Evolutionary conservation across 2,113 vertebrate species (phyloP), one percentile per base, ranked within the genome.

Genomic region (Syrrhaptes paradoxus): DNA sequence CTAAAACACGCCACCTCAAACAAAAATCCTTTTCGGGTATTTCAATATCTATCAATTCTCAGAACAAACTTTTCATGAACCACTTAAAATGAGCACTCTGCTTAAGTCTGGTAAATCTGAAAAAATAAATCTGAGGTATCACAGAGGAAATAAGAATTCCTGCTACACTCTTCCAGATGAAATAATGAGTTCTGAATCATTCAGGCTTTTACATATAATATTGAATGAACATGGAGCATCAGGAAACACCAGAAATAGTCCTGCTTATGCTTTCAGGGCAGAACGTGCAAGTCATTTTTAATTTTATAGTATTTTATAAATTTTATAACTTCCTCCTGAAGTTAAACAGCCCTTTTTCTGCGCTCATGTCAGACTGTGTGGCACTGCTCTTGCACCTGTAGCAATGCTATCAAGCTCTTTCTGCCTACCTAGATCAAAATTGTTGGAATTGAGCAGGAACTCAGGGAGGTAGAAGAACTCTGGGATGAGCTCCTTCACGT

Each of bases 381-480:
- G 17, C 16, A 10, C 32, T 22, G 32, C 29, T 63, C 18, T 68
- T 4, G 1, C 61, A 36, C 19, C 17, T 5, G 3, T 0, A 51
- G 38, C 0, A 5, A 59, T 5, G 14, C 36, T 13, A 17, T 6
- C 49, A 8, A 52, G 11, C 13, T 68, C 38, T 3, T 63, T 18
- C 8, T 85, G 66, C 98, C 18, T 94, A 99, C 99, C 99, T 66
- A 99, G 97, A 94, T 99, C 99, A 79, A 99, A 99, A 95, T 99
- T 99, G 94, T 99, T 99, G 88, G 99, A 99, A 94, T 99, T 99
- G 81, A 99, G 99, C 89, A 99, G 87, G 95, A 99, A 99, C 96
- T 99, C 99, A 0, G 99, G 99, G 82, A 99, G 98, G 93, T 99
- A 99, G 98, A 99, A 99, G 97, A 99, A 99, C 97, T 99, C 99